Evolutionary conservation across 2,113 vertebrate genomes (phyloP), one percentile per base, ranked within the genome.

Genomic region (Hippolais icterina): DNA sequence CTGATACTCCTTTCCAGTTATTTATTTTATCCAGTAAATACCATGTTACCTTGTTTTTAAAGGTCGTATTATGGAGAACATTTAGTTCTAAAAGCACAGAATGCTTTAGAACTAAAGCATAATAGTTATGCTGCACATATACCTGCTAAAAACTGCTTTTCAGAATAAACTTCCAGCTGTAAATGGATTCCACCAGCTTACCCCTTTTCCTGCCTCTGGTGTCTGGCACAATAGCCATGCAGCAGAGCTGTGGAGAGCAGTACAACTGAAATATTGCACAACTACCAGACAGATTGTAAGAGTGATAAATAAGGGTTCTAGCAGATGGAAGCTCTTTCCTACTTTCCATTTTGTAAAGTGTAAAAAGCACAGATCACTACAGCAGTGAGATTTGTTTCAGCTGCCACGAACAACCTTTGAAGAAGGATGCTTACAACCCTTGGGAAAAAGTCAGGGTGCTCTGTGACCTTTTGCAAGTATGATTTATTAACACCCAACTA

Each of bases 401-500:
- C 47, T 90, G 66, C 70, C 59, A 39, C 20, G 46, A 85, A 68
- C 56, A 89, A 64, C 39, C 69, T 94, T 44, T 56, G 61, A 83
- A 93, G 57, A 83, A 94, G 83, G 80, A 52, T 79, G 57, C 91
- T 70, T 69, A 69, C 57, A 79, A 72, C 12, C n/a, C 46, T 63
- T 75, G 81, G 54, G 49, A 87, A 94, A 82, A 89, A 93, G 83
- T 75, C 54, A 87, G 90, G 90, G 89, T 87, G 60, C 72, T 83
- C 42, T 74, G 11, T 49, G 86, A 72, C 96, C 79, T 94, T 95
- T 96, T 69, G 68, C 60, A 95, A 89, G 60, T 83, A 41, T 39
- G 56, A 94, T 97, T 97, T 97, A 97, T 97, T 97, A 95, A 91
- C 64, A 87, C 87, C 64, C 65, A 93, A 63, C 86, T 93, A 86